Evolutionary conservation across 2,888 invertebrate genomes (phyloP).

Genomic region (Yponomeuta malinellus): DNA sequence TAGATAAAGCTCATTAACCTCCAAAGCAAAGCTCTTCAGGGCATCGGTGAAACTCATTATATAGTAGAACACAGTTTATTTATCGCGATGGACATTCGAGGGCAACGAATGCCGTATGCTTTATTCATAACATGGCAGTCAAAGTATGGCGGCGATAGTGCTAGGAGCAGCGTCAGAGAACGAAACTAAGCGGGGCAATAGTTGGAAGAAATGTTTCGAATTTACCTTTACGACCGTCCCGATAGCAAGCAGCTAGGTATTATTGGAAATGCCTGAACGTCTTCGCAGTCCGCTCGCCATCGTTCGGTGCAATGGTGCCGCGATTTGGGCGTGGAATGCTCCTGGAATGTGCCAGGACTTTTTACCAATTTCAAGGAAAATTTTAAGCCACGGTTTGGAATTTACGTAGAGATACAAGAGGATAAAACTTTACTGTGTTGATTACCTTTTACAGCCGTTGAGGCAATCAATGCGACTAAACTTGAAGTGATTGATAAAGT

Average conservation of each 20-base stretch:
- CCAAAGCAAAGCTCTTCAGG: no score
- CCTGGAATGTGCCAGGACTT: background rate
- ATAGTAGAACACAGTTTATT: no score
- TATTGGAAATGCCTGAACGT: background rate
- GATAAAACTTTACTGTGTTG: no score
- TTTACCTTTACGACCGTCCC: background rate
- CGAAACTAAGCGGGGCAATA: background rate
- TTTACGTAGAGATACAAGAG: no score
- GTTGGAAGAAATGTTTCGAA: background rate
- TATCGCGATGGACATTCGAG: no score
- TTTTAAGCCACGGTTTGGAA: background rate
- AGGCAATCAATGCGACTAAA: no score
- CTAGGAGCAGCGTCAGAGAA: background rate
- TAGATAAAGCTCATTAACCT: no score
- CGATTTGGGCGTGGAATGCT: background rate
- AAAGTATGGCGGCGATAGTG: background rate
- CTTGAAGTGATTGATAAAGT: no score
- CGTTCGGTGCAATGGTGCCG: background rate
- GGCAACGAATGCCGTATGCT: no score
- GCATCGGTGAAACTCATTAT: no score
- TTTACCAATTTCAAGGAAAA: background rate
- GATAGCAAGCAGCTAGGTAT: background rate
- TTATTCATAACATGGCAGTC: no score
- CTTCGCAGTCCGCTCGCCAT: background rate
- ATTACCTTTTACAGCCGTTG: no score